Conservation (phyloP, 2,113 vertebrate genomes). For the Burhinus bistriatus region DNA sequence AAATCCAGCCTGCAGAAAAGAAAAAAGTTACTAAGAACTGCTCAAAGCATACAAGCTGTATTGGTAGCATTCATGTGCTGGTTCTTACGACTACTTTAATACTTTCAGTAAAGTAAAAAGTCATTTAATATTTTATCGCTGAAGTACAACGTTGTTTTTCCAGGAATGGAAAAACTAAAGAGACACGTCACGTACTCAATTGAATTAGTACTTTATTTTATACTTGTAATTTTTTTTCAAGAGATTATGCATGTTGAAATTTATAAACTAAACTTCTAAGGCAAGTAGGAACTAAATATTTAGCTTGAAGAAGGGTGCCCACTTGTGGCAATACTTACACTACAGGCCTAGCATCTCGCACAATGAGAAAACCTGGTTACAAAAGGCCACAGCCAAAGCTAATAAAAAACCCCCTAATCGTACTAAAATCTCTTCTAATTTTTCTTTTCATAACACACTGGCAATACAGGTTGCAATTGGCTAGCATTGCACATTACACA, state of each 20-base stretch:
- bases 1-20: conserved; percentile 75
- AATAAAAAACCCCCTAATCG: rapidly evolving
- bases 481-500: rapidly evolving
- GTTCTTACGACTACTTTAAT: not conserved
- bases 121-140: not conserved
- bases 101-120: not conserved
- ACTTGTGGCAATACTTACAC: conserved; percentile 30
- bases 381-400: not conserved
- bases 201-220: not conserved
- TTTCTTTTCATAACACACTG: not conserved
- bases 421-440: not conserved
- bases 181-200: not conserved
- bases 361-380: not conserved
- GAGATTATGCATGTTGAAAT: not conserved
- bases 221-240: not conserved
- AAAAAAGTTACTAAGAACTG: not conserved
- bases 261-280: not conserved
- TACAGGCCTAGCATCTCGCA: not conserved
- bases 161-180: not conserved
- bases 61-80: not conserved
- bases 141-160: not conserved
- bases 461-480: not conserved
- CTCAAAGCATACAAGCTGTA: not conserved
- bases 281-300: not conserved
- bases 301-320: conserved; percentile 37